A percentile compares a stretch with the other conserved stretches of the same genome.
Evolutionary conservation across 2,113 vertebrate species (phyloP).

Genomic region (Nannobrachium achirus): DNA sequence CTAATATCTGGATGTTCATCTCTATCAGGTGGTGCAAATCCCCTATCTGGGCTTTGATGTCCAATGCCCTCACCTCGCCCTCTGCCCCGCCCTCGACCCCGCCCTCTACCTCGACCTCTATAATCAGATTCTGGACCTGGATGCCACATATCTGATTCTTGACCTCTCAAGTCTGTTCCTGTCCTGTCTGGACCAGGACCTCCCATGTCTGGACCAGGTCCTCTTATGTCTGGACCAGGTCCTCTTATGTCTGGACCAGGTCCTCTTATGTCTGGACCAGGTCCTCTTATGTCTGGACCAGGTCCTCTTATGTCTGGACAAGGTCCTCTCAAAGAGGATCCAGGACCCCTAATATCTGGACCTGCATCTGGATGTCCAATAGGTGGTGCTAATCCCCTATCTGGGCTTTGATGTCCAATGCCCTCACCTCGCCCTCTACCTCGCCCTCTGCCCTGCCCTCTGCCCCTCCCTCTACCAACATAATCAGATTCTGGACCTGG

Average conservation of each 20-base stretch:
- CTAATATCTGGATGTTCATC: neutral
- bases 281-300: slow-evolving; percentile 9
- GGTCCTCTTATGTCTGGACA: slow-evolving; percentile 6
- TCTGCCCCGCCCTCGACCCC: neutral
- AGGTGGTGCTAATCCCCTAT: neutral
- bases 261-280: slow-evolving; percentile 3
- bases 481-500: slow-evolving; percentile 8
- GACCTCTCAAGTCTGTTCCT: slow-evolving; percentile 29
- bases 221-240: neutral
- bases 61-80: slow-evolving; percentile 6
- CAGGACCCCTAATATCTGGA: slow-evolving; percentile 7
- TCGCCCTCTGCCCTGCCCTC: neutral
- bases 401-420: neutral
- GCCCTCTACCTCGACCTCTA: neutral
- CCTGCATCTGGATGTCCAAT: neutral
- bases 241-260: neutral
- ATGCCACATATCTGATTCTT: slow-evolving; percentile 11
- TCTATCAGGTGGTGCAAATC: neutral
- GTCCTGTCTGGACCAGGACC: neutral
- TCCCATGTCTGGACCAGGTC: slow-evolving; percentile 1
- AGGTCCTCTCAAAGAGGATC: neutral
- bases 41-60: neutral
- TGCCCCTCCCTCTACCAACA: neutral
- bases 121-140: slow-evolving; percentile 8
- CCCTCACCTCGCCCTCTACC: slow-evolving; percentile 8